Conservation (phyloP, 2,888 invertebrate species). For the Acanthoscelides obtectus region DNA sequence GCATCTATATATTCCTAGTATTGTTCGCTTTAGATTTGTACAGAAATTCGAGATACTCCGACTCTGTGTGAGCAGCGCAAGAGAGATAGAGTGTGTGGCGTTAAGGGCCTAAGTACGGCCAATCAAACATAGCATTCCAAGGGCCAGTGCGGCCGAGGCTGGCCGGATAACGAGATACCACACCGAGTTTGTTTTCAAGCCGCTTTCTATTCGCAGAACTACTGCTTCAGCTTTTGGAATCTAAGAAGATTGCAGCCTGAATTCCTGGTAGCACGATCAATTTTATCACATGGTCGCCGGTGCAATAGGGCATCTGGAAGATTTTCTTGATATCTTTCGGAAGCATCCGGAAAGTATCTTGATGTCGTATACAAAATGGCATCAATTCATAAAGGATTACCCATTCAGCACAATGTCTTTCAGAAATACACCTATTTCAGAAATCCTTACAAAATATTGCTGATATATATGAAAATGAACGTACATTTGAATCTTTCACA, state of each 20-base stretch:
- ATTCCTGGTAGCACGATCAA: background rate
- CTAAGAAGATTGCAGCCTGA: background rate
- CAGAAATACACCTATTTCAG: too few relatives aligned
- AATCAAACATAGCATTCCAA: conserved; percentile 27
- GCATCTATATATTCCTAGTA: too few relatives aligned
- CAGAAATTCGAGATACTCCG: background rate
- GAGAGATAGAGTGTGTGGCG: conserved; percentile 7
- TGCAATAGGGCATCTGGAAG: too few relatives aligned
- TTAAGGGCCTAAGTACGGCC: conserved; percentile 26
- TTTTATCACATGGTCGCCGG: background rate
- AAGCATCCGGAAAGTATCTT: too few relatives aligned
- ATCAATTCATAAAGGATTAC: too few relatives aligned
- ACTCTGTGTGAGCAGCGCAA: background rate
- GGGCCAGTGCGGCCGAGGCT: conserved; percentile 7
- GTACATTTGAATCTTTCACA: too few relatives aligned
- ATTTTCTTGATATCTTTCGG: too few relatives aligned
- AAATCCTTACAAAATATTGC: too few relatives aligned
- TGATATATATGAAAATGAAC: too few relatives aligned
- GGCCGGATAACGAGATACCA: background rate
- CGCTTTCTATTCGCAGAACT: background rate
- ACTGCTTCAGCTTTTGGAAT: background rate
- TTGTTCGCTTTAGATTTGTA: too few relatives aligned
- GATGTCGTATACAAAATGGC: too few relatives aligned
- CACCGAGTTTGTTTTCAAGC: background rate
- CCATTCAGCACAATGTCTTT: too few relatives aligned